phyloP scores from a whole-genome alignment of 2,113 vertebrate species.

The Caracal caracal region DNA sequence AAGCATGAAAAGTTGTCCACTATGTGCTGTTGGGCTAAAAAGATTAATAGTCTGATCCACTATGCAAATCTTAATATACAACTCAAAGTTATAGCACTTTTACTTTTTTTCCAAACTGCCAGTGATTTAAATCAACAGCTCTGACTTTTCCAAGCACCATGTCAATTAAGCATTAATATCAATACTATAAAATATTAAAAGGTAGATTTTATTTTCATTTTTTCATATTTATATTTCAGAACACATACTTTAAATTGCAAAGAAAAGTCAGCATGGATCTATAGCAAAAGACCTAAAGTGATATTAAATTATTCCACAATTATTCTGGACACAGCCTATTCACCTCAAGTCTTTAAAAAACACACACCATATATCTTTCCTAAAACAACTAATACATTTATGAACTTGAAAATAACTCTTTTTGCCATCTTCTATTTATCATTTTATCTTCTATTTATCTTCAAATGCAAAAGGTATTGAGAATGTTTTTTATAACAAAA shows the following conservation, averaged over 20 bases:
- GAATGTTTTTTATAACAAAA: constrained; percentile 57
- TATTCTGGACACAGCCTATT: not conserved
- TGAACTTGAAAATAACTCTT: not conserved
- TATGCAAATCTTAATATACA: constrained; percentile 38
- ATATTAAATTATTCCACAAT: not conserved
- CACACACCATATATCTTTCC: not conserved
- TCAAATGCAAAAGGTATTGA: constrained; percentile 65
- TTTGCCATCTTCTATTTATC: not conserved
- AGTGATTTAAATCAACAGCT: constrained; percentile 28
- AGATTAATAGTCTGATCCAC: constrained; percentile 11
- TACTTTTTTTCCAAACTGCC: not conserved
- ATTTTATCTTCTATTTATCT: not conserved
- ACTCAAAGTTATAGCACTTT: not conserved
- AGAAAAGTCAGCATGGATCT: not conserved
- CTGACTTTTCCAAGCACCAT: not conserved
- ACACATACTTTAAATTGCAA: not conserved
- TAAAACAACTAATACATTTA: not conserved
- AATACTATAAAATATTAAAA: not conserved
- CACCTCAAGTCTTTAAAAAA: not conserved
- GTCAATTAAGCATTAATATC: constrained; percentile 23
- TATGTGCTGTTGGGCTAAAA: constrained; percentile 22
- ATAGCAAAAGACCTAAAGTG: not conserved
- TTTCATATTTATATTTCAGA: not conserved
- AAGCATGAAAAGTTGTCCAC: constrained; percentile 57
- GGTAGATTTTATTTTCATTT: not conserved